Evolutionary conservation across 2,888 invertebrate genomes (phyloP).

Genomic region (Torymus texanus): DNA sequence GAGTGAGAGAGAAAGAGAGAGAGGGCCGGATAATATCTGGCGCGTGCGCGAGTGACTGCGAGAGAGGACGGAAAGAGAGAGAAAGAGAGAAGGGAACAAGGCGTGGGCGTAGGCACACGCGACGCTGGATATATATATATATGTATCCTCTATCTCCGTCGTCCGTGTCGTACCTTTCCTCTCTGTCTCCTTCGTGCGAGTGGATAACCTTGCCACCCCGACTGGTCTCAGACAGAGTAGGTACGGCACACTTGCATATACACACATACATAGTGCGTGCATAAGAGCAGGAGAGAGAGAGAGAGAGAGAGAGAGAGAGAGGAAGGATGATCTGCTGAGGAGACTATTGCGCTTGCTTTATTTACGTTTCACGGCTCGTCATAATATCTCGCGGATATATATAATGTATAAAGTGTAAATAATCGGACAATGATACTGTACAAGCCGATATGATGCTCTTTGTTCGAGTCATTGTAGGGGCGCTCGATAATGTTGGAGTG

Average conservation of each 20-base stretch:
- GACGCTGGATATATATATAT: constrained; percentile 18
- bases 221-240: neutral
- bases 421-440: constrained; percentile 29
- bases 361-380: constrained; percentile 43
- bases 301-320: no score
- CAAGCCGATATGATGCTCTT: neutral
- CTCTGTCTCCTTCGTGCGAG: constrained; percentile 13
- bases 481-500: neutral
- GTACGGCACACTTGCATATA: no score
- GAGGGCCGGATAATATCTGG: constrained; percentile 49
- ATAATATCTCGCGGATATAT: constrained; percentile 19
- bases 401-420: constrained; percentile 26
- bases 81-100: neutral
- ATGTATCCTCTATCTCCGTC: constrained; percentile 34
- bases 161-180: neutral
- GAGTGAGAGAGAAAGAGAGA: constrained; percentile 4
- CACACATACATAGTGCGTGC: no score
- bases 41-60: constrained; percentile 56
- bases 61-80: constrained; percentile 41
- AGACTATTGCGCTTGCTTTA: constrained; percentile 30
- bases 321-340: no score
- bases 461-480: neutral
- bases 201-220: constrained; percentile 48
- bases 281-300: no score
- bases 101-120: constrained; percentile 50